These are phyloP conservation scores for Ceratoteleas bidentatus DNA, from an alignment of 1,140 invertebrate genomes.

Conservation along the genomic window DNA sequence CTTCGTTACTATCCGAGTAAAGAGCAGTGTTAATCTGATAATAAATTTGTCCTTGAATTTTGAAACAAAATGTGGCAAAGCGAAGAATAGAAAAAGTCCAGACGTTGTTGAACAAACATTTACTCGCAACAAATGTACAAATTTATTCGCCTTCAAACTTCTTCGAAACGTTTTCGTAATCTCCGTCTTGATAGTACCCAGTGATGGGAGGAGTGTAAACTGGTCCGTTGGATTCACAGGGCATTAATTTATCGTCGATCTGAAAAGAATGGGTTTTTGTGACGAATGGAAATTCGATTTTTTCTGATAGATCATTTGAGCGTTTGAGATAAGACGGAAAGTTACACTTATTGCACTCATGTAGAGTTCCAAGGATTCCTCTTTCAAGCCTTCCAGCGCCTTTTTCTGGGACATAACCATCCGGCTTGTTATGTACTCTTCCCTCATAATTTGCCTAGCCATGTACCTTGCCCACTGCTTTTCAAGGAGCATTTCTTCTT, in stretches of 20 bases:
- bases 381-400: constrained; percentile 88
- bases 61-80: too few species aligned
- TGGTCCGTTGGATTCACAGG: constrained; percentile 86
- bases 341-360: constrained; percentile 89
- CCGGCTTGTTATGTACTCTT: too few species aligned
- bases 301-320: not conserved
- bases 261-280: constrained; percentile 79
- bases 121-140: not conserved
- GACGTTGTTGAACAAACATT: not conserved
- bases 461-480: too few species aligned
- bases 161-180: constrained; percentile 90
- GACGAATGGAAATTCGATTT: constrained; percentile 24
- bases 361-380: constrained; percentile 91
- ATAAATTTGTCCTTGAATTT: too few species aligned
- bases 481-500: constrained; percentile 78
- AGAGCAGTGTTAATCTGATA: too few species aligned
- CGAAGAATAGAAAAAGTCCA: too few species aligned
- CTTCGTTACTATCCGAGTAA: too few species aligned
- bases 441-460: too few species aligned
- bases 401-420: constrained; percentile 86
- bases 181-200: constrained; percentile 91
- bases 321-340: constrained; percentile 8
- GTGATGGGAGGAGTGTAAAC: constrained; percentile 89
- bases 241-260: constrained; percentile 86
- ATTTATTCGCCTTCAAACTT: constrained; percentile 82